phyloP scores from a whole-genome alignment of 2,113 vertebrate genomes.

The Nesogale talazaci region DNA sequence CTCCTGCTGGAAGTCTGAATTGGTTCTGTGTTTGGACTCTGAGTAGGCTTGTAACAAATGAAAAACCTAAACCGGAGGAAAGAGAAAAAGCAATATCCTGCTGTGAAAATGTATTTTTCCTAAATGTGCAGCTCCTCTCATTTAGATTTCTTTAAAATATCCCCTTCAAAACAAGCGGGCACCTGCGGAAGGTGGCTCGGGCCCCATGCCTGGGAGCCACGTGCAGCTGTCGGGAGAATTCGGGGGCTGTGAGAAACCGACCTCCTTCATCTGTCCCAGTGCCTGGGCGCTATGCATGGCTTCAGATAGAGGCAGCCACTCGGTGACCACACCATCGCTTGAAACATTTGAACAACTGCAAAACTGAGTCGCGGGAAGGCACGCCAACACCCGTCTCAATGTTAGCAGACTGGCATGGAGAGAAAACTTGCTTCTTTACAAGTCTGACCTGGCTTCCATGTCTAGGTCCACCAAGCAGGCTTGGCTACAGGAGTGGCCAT shows the following conservation, averaged over 20 bases:
- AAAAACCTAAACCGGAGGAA: slow-evolving; percentile 88
- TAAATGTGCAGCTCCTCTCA: slow-evolving; percentile 66
- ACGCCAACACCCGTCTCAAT: slow-evolving; percentile 3
- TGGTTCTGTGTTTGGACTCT: slow-evolving; percentile 88
- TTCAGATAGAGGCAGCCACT: neutral
- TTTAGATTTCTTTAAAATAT: slow-evolving; percentile 73
- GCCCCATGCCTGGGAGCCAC: slow-evolving; percentile 47
- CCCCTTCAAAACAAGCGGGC: slow-evolving; percentile 61
- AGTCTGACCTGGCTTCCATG: neutral
- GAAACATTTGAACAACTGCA: too few relatives aligned
- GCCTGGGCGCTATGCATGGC: neutral
- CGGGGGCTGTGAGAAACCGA: neutral
- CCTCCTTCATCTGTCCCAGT: neutral
- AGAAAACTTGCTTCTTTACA: neutral
- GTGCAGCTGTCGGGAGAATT: neutral
- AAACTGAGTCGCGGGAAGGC: slow-evolving; percentile 33
- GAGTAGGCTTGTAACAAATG: slow-evolving; percentile 93
- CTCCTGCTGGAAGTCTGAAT: slow-evolving; percentile 84
- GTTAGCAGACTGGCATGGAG: neutral
- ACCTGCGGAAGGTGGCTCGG: slow-evolving; percentile 67
- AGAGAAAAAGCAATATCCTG: slow-evolving; percentile 64
- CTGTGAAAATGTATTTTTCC: slow-evolving; percentile 78
- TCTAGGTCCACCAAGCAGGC: slow-evolving; percentile 1
- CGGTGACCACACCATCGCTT: slow-evolving; percentile 28
- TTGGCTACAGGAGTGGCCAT: slow-evolving; percentile 16